Evolutionary conservation across 2,113 vertebrate species (phyloP), one percentile per base, ranked within the genome.

Genomic region (Phalacrocorax brasilianus): DNA sequence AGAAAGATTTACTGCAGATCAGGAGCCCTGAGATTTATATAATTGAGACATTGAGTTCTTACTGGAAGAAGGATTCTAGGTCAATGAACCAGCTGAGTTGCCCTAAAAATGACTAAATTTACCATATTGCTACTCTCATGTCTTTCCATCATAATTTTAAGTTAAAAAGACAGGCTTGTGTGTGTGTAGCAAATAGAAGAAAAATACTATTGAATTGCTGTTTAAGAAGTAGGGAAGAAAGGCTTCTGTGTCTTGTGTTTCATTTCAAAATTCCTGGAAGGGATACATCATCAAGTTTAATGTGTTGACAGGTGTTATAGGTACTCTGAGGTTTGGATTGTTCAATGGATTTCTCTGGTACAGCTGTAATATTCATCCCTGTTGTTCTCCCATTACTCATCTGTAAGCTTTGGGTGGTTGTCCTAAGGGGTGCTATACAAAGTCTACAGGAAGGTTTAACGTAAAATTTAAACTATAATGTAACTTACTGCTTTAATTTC

Each of bases 401-500:
- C 24, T 83, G 40, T 70, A 42, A 42, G 33, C 45, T 82, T 89
- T 77, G 44, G 33, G 49, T 74, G 35, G 19, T 53, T 81, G 30
- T 62, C 49, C 44, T 67, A 33, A 72, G n/a, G 35, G 38, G 11
- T 45, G 26, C 30, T 45, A 45, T 45, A 45, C 45, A 45, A 45
- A 32, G 95, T 27, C 35, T 71, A 18, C 49, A 78, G 21, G 53
- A 75, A 42, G 33, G 30, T 73, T 52, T 28, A 50, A 65, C 47
- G 53, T 85, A 44, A 50, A 79, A 68, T 81, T 73, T 84, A 45
- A 88, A 80, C 42, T 73, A 14, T 44, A 76, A 61, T 72, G 56
- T 91, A 83, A 96, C 71, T 81, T 38, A 21, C 66, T 93, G 35
- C 65, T 88, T 96, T 84, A 8, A 74, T 97, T 90, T 95, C 42